phyloP scores from a whole-genome alignment of 2,113 vertebrate species.

The Chitala chitala region DNA sequence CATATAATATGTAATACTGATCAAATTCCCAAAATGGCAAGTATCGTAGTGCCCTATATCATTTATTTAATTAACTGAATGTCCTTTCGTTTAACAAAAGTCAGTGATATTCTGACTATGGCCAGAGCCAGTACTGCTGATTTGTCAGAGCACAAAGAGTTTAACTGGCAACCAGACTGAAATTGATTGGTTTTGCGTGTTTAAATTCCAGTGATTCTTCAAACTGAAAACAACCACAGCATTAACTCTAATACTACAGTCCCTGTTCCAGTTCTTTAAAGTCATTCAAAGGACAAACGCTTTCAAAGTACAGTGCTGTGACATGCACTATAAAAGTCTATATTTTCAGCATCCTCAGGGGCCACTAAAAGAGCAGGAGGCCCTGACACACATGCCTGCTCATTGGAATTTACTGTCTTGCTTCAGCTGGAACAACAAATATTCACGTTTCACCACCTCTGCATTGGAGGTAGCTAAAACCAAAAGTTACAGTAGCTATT shows the following conservation, averaged over 20 bases:
- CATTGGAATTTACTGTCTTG: background rate
- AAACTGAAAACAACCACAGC: constrained; percentile 20
- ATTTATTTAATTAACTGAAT: constrained; percentile 25
- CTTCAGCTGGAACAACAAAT: background rate
- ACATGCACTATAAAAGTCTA: background rate
- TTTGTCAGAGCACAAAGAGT: constrained; percentile 19
- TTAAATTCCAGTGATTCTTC: constrained; percentile 23
- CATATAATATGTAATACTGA: constrained; percentile 22
- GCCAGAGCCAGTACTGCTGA: background rate
- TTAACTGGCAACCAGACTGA: background rate
- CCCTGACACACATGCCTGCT: background rate
- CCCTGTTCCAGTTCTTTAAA: constrained; percentile 14
- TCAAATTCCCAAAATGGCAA: constrained; percentile 25
- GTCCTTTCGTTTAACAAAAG: constrained; percentile 25
- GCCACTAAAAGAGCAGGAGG: background rate
- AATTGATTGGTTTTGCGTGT: background rate
- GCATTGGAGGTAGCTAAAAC: no score
- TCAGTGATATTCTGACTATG: background rate
- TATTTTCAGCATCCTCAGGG: background rate
- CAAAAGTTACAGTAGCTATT: no score
- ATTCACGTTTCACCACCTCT: background rate
- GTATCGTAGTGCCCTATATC: constrained; percentile 16
- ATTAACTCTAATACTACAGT: constrained; percentile 35
- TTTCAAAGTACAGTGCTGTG: background rate
- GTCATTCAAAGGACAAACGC: background rate